phyloP scores from a whole-genome alignment of 2,888 invertebrate genomes.

The Nephrotoma guestfalica region DNA sequence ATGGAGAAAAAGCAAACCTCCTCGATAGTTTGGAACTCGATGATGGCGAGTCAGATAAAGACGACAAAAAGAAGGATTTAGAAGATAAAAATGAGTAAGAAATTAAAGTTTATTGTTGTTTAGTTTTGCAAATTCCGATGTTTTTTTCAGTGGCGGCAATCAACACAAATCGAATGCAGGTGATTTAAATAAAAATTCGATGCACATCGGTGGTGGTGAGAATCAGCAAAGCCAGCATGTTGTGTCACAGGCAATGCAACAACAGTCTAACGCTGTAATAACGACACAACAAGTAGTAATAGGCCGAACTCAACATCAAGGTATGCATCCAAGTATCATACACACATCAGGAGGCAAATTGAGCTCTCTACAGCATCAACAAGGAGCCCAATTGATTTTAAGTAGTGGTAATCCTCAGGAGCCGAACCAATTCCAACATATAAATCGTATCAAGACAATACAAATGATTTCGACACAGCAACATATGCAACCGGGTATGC shows the following conservation, averaged over 20 bases:
- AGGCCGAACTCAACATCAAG: not conserved
- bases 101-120: not conserved
- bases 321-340: not conserved
- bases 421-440: slow-evolving; percentile 8
- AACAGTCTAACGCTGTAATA: not conserved
- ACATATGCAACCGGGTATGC: slow-evolving; percentile 14
- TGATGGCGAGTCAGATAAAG: slow-evolving; percentile 56
- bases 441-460: slow-evolving; percentile 1
- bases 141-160: not conserved
- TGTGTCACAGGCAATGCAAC: not conserved
- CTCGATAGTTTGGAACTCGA: slow-evolving; percentile 73
- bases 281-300: not conserved
- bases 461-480: slow-evolving; percentile 30
- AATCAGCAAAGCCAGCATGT: not conserved
- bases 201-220: not conserved
- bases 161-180: not conserved
- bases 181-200: not conserved
- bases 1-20: slow-evolving; percentile 69
- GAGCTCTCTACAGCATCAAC: not conserved
- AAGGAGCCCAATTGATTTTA: slow-evolving; percentile 10
- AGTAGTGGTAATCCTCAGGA: slow-evolving; percentile 8
- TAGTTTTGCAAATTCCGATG: not conserved
- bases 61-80: slow-evolving; percentile 37
- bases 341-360: not conserved
- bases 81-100: slow-evolving; percentile 3